These are phyloP conservation scores for Microctonus aethiopoides DNA, from an alignment of 2,888 invertebrate species.

Conservation along the genomic window DNA sequence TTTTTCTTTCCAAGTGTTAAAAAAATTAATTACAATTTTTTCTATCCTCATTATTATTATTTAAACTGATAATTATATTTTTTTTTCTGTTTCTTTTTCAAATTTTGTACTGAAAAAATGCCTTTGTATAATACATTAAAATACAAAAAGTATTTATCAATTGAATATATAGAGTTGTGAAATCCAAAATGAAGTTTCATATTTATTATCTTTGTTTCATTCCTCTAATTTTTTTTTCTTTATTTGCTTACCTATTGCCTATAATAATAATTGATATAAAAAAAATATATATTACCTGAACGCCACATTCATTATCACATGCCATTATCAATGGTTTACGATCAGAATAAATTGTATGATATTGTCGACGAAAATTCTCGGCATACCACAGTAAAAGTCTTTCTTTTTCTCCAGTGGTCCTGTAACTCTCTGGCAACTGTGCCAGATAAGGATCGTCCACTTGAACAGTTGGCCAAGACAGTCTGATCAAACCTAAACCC, in stretches of 20 bases:
- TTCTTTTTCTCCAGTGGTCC: constrained; percentile 77
- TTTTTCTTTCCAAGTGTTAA: background rate
- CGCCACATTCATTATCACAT: constrained; percentile 80
- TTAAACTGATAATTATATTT: background rate
- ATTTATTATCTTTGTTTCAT: constrained; percentile 1
- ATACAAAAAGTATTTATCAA: constrained; percentile 54
- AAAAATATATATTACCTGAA: constrained; percentile 73
- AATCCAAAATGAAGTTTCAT: constrained; percentile 12
- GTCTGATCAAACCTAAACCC: constrained; percentile 73
- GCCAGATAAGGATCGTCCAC: constrained; percentile 68
- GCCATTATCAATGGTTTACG: constrained; percentile 78
- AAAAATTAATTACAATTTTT: background rate
- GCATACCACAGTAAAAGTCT: constrained; percentile 78
- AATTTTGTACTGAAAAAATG: constrained; percentile 48
- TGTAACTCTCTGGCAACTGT: constrained; percentile 76
- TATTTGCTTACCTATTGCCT: background rate
- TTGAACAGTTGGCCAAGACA: constrained; percentile 73
- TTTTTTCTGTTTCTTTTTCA: constrained; percentile 13
- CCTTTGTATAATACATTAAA: constrained; percentile 54
- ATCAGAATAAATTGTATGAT: constrained; percentile 70
- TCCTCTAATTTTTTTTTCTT: background rate
- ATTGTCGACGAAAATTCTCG: constrained; percentile 83
- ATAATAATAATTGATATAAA: background rate
- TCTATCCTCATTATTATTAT: background rate
- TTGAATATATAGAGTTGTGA: constrained; percentile 16